Base-by-base conservation (phyloP, 2,113 vertebrate genomes). In the Meleagris gallopavo region DNA sequence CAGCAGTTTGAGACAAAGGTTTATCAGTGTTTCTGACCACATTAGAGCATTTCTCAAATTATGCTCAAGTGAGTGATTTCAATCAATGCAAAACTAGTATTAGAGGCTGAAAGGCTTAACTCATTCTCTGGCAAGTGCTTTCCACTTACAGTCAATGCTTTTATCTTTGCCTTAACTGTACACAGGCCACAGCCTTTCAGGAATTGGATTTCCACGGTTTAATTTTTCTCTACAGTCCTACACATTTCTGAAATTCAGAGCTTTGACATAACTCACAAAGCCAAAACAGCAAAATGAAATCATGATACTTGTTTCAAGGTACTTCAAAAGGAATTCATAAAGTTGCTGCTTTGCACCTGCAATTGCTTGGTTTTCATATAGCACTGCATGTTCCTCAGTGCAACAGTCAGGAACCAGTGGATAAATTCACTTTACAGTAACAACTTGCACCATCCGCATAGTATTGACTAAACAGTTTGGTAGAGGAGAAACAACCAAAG, bases 41-140 rank as follows among this genome's bases (percentile, higher is more conserved):
- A 70, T 69, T 69, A 90, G 2, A 78, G 27, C 43, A 84, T 78
- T 54, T 93, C 81, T 92, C 89, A 89, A 90, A 82, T 86, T 93
- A 87, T 61, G 71, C 66, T 61, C 60, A 13, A 20, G 40, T n/a
- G 54, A 61, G 38, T 38, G 83, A 95, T 77, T 88, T 61, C 43
- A 81, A 55, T 75, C 76, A 72, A 43, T 86, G 80, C 52, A 83
- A 74, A 54, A 21, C 27, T 74, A 86, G 32, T 43, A 71, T 21
- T 36, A 71, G 40, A 75, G n/a, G 27, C 46, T 70, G 66, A 45
- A 84, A 67, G 74, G 54, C 11, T 94, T 80, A 87, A 89, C 77
- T 73, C 40, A 13, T 73, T 89, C 71, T 67, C 76, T 24, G 13
- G 24, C 48, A 46, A 73, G 71, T 24, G 18, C 4, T 13, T 45